Base-by-base conservation (phyloP, 1,140 invertebrate genomes). In the Goniozus legneri region DNA sequence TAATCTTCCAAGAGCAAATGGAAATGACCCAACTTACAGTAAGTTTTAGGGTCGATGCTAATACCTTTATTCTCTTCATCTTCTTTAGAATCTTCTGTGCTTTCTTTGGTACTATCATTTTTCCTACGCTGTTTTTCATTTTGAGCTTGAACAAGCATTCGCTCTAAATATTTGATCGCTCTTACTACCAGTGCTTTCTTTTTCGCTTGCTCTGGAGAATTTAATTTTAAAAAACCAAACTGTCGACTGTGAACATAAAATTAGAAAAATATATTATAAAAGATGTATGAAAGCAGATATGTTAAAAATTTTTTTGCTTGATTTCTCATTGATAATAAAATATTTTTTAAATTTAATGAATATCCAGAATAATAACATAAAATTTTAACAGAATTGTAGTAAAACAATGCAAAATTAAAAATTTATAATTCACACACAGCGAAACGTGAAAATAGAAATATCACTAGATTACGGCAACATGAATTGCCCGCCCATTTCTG, bases 1-100 rank as follows among this genome's bases (percentile, higher is more conserved):
- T 90, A 95, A 69, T 96, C 88, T 77, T 92, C 91, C 3, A 95
- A 74, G 0, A 97, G 76, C 4, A 97, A 79, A 77, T 95, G 90
- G 65, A 95, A 91, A 79, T 97, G 93, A 2, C 94, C 94, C 19
- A 97, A 75, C 77, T 94, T 94, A 61, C 92, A 95, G 67, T 90
- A 95, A 8, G 92, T 92, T 69, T 91, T 90, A 0, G 90, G 85
- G 74, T 95, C 89, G 41, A 95, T 88, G 56, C 83, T 85, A 41
- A 88, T 88, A 39, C 83, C 83, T 58, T 85, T 83, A 33, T 74
- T 65, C 19, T 71, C 75, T 12, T 80, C 77, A 47, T 77, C 76
- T 50, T 80, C 77, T 43, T 79, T 76, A 44, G 64, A 58, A 36
- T 69, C 59, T 14, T 62, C 70, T 12, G 75, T 68, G 58, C 76